Evolutionary conservation across 2,113 vertebrate species (phyloP).

Genomic region (Gambusia holbrooki): DNA sequence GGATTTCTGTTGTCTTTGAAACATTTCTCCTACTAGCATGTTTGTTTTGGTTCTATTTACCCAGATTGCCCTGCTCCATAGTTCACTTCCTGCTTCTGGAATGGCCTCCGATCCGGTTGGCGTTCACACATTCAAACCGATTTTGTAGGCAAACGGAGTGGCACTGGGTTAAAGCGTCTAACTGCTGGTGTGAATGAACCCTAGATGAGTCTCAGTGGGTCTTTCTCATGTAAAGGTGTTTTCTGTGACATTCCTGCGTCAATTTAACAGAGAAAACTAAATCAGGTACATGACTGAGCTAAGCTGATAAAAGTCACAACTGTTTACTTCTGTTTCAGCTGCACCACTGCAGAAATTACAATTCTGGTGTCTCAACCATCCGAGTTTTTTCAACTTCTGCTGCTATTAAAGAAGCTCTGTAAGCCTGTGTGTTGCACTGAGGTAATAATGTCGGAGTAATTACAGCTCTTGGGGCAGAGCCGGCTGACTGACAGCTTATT

Average conservation of each 20-base stretch:
- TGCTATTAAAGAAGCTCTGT: constrained; percentile 26
- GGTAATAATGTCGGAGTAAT: constrained; percentile 53
- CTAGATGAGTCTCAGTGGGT: not conserved
- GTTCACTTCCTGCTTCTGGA: no score
- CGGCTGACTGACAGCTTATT: constrained; percentile 63
- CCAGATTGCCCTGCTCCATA: no score
- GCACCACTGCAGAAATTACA: not conserved
- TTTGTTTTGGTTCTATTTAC: no score
- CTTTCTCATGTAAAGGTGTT: not conserved
- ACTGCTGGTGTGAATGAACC: no score
- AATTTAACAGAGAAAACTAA: not conserved
- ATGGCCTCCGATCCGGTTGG: no score
- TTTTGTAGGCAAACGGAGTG: no score
- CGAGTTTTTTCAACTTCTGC: not conserved
- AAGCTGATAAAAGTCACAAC: not conserved
- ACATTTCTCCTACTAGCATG: no score
- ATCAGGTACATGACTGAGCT: not conserved
- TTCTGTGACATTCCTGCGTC: not conserved
- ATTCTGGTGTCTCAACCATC: constrained; percentile 3
- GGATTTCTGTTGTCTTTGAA: no score
- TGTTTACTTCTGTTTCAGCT: not conserved
- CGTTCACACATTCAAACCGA: no score
- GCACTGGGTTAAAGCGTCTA: no score
- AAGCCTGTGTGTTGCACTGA: constrained; percentile 20
- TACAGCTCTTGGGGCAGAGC: constrained; percentile 10